These are phyloP conservation scores for Ophioninae sp. DNA, from an alignment of 2,888 invertebrate species.

Conservation along the genomic window DNA sequence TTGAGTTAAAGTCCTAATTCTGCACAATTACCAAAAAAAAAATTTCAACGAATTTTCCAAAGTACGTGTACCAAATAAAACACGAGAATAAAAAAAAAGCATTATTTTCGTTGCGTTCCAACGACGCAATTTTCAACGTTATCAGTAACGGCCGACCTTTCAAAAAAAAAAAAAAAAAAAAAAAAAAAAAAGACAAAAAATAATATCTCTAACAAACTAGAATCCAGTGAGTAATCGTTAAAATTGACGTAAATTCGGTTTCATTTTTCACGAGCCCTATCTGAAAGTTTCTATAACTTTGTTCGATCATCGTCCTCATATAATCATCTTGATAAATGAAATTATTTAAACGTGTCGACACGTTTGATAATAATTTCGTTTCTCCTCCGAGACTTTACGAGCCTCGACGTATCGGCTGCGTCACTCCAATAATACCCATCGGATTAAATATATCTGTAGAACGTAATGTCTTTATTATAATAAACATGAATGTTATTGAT, in stretches of 20 bases:
- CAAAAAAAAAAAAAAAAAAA: too few relatives aligned
- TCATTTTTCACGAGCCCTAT: not conserved
- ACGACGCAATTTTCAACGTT: too few relatives aligned
- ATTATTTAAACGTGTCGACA: not conserved
- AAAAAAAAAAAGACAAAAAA: too few relatives aligned
- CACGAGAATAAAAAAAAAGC: too few relatives aligned
- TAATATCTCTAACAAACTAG: not conserved
- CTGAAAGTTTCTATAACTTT: not conserved
- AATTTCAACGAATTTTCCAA: too few relatives aligned
- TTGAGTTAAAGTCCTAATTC: too few relatives aligned
- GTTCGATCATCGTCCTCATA: not conserved
- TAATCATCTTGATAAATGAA: not conserved
- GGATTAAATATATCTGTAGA: slow-evolving; percentile 27
- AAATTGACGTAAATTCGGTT: not conserved
- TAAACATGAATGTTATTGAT: slow-evolving; percentile 51
- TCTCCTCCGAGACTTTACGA: not conserved
- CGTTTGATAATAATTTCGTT: not conserved
- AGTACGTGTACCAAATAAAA: too few relatives aligned
- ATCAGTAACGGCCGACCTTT: too few relatives aligned
- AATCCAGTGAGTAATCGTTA: not conserved
- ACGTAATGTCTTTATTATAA: slow-evolving; percentile 52
- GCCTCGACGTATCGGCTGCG: slow-evolving; percentile 26
- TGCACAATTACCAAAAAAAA: too few relatives aligned
- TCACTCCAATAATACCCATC: slow-evolving; percentile 34
- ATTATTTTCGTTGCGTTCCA: too few relatives aligned